Conservation (phyloP, 2,113 vertebrate genomes). For the Poecile atricapillus region DNA sequence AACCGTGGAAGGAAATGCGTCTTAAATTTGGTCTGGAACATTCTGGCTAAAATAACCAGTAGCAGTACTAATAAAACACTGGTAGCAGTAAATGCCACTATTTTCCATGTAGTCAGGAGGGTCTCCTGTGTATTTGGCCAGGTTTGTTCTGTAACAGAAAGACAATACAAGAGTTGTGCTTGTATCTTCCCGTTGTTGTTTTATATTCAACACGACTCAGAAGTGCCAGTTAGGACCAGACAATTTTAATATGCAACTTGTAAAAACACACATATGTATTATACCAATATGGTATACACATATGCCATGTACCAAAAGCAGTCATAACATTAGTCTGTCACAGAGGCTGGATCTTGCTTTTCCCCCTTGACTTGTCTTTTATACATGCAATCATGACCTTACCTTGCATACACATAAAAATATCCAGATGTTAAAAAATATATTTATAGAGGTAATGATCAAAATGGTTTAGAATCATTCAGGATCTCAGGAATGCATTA, state of each 20-base stretch:
- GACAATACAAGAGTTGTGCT: background rate
- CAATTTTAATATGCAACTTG: background rate
- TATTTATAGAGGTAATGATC: background rate
- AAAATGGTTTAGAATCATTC: background rate
- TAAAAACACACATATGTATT: background rate
- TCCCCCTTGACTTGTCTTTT: background rate
- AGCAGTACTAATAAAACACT: conserved; percentile 83
- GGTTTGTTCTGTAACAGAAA: conserved; percentile 73
- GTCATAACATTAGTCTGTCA: background rate
- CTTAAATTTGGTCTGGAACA: conserved; percentile 88
- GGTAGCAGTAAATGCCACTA: conserved; percentile 86
- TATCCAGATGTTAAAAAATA: background rate
- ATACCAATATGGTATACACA: too few relatives aligned
- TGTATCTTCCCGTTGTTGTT: background rate
- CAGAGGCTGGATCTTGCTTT: background rate
- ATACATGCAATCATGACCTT: background rate
- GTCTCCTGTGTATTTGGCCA: conserved; percentile 82
- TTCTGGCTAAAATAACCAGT: conserved; percentile 82
- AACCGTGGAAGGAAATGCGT: conserved; percentile 80
- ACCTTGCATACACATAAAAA: background rate
- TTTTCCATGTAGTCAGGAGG: conserved; percentile 86
- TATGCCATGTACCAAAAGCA: background rate
- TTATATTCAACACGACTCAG: background rate
- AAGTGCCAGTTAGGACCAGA: background rate
- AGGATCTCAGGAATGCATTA: background rate